These are phyloP conservation scores for Actinostola sp. DNA, from an alignment of 92 coral and sea anemone genomes.

Conservation along the genomic window DNA sequence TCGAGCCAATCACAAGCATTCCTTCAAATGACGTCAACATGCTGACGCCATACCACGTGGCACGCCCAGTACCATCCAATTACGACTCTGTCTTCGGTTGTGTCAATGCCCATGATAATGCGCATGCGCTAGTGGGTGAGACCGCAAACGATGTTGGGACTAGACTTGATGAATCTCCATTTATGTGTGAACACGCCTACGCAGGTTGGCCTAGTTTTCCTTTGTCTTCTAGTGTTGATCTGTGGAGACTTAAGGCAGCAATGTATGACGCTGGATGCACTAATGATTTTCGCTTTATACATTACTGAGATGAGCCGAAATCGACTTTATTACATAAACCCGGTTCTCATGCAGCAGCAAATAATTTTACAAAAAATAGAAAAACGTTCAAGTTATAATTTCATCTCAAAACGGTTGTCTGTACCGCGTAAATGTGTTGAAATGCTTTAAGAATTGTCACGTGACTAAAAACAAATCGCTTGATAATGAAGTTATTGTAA, in stretches of 20 bases:
- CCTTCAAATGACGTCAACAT: neutral
- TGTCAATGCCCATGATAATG: neutral
- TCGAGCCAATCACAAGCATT: neutral
- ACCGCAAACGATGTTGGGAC: conserved; percentile 3
- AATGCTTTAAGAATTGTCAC: too few relatives aligned
- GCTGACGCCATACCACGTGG: neutral
- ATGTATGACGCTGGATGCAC: conserved; percentile 3
- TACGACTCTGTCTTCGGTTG: neutral
- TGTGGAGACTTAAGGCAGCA: conserved; percentile 64
- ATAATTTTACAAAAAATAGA: too few relatives aligned
- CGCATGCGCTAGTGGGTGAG: conserved; percentile 7
- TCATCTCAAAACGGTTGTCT: too few relatives aligned
- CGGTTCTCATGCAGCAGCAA: too few relatives aligned
- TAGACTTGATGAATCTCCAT: neutral
- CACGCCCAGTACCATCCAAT: neutral
- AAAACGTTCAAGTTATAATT: too few relatives aligned
- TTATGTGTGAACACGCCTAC: neutral
- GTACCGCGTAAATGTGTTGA: too few relatives aligned
- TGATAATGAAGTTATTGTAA: too few relatives aligned
- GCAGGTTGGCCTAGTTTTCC: conserved; percentile 32
- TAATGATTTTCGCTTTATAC: conserved; percentile 8
- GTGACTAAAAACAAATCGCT: too few relatives aligned
- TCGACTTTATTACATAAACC: too few relatives aligned
- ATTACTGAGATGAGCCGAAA: too few relatives aligned
- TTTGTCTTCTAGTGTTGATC: conserved; percentile 68